Percentiles rank a stretch among this genome's conserved stretches.
phyloP scores from a whole-genome alignment of 23 tunicate species.

The Aplidium turbinatum region DNA sequence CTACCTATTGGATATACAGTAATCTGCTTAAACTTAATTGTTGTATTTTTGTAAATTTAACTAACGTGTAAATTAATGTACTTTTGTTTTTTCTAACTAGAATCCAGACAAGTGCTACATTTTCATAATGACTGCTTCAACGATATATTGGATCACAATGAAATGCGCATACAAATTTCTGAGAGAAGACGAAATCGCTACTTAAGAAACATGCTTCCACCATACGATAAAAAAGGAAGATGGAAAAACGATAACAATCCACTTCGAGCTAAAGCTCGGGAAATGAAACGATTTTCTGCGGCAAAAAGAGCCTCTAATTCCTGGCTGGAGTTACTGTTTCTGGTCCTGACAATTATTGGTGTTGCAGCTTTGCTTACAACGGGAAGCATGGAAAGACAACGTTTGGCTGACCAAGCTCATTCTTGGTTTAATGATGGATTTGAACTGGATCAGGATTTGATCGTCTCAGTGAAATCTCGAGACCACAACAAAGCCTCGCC shows the following conservation, averaged over 20 bases:
- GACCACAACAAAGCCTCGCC: background rate
- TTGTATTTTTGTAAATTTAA: too few relatives aligned
- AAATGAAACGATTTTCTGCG: conserved; percentile 17
- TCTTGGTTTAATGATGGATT: conserved; percentile 38
- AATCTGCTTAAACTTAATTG: too few relatives aligned
- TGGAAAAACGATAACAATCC: conserved; percentile 29
- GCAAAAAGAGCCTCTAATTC: conserved; percentile 23
- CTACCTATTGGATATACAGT: too few relatives aligned
- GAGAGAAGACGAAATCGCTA: conserved; percentile 70
- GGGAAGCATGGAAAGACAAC: background rate
- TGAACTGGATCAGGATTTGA: conserved; percentile 18
- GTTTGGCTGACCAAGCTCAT: conserved; percentile 23
- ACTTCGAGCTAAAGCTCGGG: conserved; percentile 1
- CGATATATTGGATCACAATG: conserved; percentile 20
- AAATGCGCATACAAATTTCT: conserved; percentile 30
- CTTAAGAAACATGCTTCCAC: conserved; percentile 66
- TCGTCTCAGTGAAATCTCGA: background rate
- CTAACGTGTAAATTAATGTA: too few relatives aligned
- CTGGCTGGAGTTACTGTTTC: conserved; percentile 44
- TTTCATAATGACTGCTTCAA: background rate
- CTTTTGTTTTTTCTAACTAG: background rate
- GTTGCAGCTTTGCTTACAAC: conserved; percentile 1
- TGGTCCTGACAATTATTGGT: conserved; percentile 16
- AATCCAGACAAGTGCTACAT: too few relatives aligned
- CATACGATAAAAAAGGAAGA: conserved; percentile 50